Base-by-base conservation (phyloP, 2,113 vertebrate species). In the Calonectris borealis region DNA sequence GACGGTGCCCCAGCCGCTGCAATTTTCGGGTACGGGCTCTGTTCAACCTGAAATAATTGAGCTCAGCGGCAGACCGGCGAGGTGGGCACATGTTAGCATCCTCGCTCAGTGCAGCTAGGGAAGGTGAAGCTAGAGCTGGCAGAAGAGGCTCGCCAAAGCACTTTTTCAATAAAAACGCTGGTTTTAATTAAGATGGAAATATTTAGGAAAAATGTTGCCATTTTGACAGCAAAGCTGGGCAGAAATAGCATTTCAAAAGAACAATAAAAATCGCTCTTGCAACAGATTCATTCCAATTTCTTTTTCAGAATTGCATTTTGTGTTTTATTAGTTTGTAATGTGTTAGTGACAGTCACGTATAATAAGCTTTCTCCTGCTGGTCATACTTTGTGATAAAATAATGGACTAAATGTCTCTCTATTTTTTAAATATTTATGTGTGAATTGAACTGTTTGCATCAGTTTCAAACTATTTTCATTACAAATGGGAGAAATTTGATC, bases 271-370 rank as follows among this genome's bases (percentile, higher is more conserved):
- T 88, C 38, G 0, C 36, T 95, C 96, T 94, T 94, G 95, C 93
- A 93, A 71, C 68, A 96, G 89, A 84, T 91, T 95, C 83, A 79
- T 84, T 97, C 86, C 93, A 93, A 93, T 97, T 91, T 93, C 91
- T 89, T 84, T 66, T 71, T 96, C 65, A 87, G 83, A 96, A 95
- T 89, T 96, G 89, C 81, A 32, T 95, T 96, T 95, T 90, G 77
- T 87, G 76, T 91, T 97, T 96, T 96, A 97, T 96, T 97, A 69
- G 84, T 96, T 96, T 95, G 95, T 91, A 91, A 93, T 76, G 68
- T 93, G 94, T 97, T 91, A 89, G 81, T 71, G 93, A 93, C 87
- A 93, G 94, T 94, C 94, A 68, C 68, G 93, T 96, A 93, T 96
- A 97, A 97, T 94, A 95, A 94, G 91, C 86, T 93, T 88, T 86